Conservation (phyloP, 2,888 invertebrate genomes). For the Lasioglossum vierecki region DNA sequence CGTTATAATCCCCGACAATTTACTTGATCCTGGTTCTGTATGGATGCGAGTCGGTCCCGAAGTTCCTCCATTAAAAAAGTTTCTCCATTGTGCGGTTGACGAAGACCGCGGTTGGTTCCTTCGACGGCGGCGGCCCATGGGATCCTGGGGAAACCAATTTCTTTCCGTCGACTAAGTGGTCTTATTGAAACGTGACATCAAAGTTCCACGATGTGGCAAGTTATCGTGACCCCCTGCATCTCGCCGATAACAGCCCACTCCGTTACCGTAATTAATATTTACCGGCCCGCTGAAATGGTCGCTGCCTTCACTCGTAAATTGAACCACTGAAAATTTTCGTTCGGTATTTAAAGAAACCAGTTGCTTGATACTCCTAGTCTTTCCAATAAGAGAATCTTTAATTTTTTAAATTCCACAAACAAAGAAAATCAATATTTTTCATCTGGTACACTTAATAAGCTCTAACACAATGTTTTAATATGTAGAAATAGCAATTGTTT, state of each 20-base stretch:
- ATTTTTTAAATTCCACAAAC: neutral
- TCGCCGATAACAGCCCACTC: conserved; percentile 15
- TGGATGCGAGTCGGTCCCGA: conserved; percentile 26
- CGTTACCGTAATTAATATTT: neutral
- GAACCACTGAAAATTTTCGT: neutral
- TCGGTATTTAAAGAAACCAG: neutral
- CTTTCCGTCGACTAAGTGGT: conserved; percentile 47
- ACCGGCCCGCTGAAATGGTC: neutral
- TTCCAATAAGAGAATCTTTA: neutral
- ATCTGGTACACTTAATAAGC: too few species aligned
- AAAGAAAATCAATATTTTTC: neutral
- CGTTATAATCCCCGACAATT: conserved; percentile 48
- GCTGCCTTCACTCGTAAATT: neutral
- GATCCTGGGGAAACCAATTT: conserved; percentile 41
- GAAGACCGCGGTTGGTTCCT: conserved; percentile 19
- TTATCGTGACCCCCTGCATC: conserved; percentile 23
- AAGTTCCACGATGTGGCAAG: conserved; percentile 33
- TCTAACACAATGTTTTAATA: too few species aligned
- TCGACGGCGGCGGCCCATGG: conserved; percentile 1
- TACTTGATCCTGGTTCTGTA: conserved; percentile 24
- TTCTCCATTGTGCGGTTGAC: conserved; percentile 52
- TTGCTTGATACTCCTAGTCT: neutral
- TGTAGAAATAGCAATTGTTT: too few species aligned
- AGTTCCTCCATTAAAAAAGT: conserved; percentile 65
- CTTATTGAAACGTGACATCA: conserved; percentile 49